Percentiles rank a stretch among this genome's conserved stretches.
These are phyloP conservation scores for Rhyacophila evoluta DNA, from an alignment of 2,888 invertebrate species.

Conservation along the genomic window DNA sequence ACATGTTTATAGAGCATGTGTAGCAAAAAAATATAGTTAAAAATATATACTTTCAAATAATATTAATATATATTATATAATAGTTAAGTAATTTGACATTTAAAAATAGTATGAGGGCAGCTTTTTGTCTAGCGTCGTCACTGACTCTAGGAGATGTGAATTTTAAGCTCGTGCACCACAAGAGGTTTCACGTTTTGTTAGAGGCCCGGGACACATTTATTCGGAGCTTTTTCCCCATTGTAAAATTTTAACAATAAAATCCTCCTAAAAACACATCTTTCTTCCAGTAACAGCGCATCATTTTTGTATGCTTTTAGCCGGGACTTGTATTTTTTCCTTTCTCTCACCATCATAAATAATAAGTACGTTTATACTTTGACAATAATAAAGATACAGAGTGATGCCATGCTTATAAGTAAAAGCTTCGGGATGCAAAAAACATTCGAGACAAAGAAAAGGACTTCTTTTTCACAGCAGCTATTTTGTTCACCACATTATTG, in stretches of 20 bases:
- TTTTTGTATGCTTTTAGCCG: slow-evolving; percentile 27
- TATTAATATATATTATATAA: too few species aligned
- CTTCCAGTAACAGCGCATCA: slow-evolving; percentile 8
- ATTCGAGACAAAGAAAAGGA: too few species aligned
- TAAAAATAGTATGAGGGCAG: too few species aligned
- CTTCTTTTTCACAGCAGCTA: too few species aligned
- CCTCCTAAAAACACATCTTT: slow-evolving; percentile 35
- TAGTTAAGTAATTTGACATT: too few species aligned
- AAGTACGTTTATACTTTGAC: slow-evolving; percentile 9
- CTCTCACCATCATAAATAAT: slow-evolving; percentile 3
- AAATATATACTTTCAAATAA: too few species aligned
- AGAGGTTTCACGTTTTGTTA: slow-evolving; percentile 41
- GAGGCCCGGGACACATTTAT: slow-evolving; percentile 47
- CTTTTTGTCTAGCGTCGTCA: too few species aligned
- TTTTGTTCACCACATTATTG: too few species aligned
- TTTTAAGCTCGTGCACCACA: slow-evolving; percentile 26
- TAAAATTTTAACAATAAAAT: slow-evolving; percentile 53
- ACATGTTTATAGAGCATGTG: too few species aligned
- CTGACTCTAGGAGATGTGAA: background rate
- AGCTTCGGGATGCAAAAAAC: background rate
- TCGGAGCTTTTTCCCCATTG: slow-evolving; percentile 45
- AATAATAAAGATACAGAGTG: slow-evolving; percentile 2
- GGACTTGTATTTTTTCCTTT: slow-evolving; percentile 15
- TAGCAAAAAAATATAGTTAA: too few species aligned
- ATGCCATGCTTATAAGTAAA: background rate